Evolutionary conservation across 2,888 invertebrate species (phyloP), one percentile per base, ranked within the genome.

Genomic region (Pilophorus perplexus): DNA sequence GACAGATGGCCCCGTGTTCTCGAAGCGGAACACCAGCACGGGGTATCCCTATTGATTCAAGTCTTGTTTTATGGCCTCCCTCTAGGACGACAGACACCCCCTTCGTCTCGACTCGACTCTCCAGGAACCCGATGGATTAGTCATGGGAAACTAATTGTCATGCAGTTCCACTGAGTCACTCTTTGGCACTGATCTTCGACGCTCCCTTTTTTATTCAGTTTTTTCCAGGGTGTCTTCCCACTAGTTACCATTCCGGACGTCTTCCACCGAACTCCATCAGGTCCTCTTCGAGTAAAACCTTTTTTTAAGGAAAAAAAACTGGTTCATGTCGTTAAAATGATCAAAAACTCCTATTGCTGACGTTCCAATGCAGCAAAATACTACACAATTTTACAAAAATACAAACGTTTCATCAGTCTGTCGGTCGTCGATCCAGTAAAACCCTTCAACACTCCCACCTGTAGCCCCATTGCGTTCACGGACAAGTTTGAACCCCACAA

Each of bases 71-170:
- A 62, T 46, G 62, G 23, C 28, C 23, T 40, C 28, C 62, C 38
- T 23, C 48, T 22, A 28, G 38, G 28, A 33, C 44, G 59, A 40
- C 55, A 20, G 55, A 37, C 62, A 46, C 62, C 62, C 62, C 33
- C 46, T 33, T 46, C 62, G 48, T 48, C 28, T 46, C 62, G 44
- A 28, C 23, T 20, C 33, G 22, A 16, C 48, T 62, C 40, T 46
- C 48, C 62, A 46, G 38, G 48, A 46, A 62, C 28, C 62, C 33
- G n/a, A 27, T 33, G 62, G 62, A 62, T 62, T 62, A 62, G 62
- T 62, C 62, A 62, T 62, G 62, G 62, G 62, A 62, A 62, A 62
- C 62, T 62, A 62, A 62, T 62, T 62, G 46, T 48, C 62, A 62
- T 62, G 46, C 62, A 62, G 62, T 62, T 62, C 33, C 33, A 62